Evolutionary conservation across 2,888 invertebrate species (phyloP), one percentile per base, ranked within the genome.

Genomic region (Clostera curtula): DNA sequence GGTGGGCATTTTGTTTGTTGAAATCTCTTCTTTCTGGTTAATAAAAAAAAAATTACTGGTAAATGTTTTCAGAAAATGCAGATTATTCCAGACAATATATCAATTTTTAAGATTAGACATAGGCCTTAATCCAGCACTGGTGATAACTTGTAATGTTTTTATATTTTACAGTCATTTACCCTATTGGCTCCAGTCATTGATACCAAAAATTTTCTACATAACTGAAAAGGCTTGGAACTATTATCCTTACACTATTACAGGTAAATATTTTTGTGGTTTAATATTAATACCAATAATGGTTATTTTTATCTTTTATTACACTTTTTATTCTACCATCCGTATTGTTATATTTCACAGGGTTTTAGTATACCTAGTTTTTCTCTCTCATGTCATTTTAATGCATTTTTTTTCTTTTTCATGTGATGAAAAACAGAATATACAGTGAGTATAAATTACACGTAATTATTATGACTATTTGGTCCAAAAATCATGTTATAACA

Each of bases 211-310:
- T 64, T 96, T 96, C 79, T 97, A 96, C 73, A 89, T 96, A 9
- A 96, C 92, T 31, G 96, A 96, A 74, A 96, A 95, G 64, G 94
- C 96, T 7, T 96, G 96, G 96, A 96, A 97, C 72, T 96, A 93
- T 74, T 97, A 95, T 79, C 96, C 96, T 6, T 94, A 89, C 54
- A 96, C 96, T 10, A 89, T 93, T 27, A 96, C 93, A 75, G 91
- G 90, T 90, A 86, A 79, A 48, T 56, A 31, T 14, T 4, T 10
- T 6, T n/a, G 3, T 2, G 29, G 3, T 17, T 22, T 11, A 19
- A 13, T n/a, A n/a, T n/a, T n/a, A n/a, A n/a, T n/a, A n/a, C n/a
- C n/a, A n/a, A n/a, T n/a, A n/a, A n/a, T n/a, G n/a, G n/a, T n/a
- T n/a, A n/a, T n/a, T n/a, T n/a, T n/a, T n/a, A n/a, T n/a, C n/a